Conservation (phyloP, 2,113 vertebrate species). For the Rousettus leschenaultii region DNA sequence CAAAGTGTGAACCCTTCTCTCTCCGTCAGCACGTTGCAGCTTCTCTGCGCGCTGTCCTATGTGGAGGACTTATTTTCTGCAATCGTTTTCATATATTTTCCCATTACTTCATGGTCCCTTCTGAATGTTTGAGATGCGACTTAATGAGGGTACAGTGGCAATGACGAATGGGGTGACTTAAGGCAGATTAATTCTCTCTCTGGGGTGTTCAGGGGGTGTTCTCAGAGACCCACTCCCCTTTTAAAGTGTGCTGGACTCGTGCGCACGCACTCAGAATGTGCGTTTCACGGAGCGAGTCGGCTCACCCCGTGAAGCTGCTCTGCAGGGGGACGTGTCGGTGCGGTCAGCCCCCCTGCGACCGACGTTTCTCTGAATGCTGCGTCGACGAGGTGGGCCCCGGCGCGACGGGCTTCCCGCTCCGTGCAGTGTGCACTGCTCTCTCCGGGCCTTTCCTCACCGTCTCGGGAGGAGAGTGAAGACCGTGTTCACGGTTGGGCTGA, state of each 20-base stretch:
- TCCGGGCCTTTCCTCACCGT: too few relatives aligned
- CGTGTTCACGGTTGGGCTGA: background rate
- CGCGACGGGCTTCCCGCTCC: too few relatives aligned
- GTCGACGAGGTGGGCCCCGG: too few relatives aligned
- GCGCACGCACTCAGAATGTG: too few relatives aligned
- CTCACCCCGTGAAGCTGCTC: background rate
- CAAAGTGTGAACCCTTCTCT: background rate
- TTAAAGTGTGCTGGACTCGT: background rate
- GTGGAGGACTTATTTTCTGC: background rate
- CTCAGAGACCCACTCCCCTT: background rate
- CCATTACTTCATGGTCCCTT: background rate
- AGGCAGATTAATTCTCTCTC: background rate
- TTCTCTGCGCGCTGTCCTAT: accelerated
- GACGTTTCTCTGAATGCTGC: background rate
- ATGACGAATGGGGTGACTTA: background rate
- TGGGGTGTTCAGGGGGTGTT: background rate
- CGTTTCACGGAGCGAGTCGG: background rate
- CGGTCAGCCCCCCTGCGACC: background rate
- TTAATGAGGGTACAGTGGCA: too few relatives aligned
- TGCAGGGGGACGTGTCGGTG: background rate
- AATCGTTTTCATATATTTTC: background rate
- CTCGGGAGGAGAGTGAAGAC: background rate
- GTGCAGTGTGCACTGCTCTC: too few relatives aligned
- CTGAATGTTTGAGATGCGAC: background rate
- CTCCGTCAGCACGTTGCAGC: background rate